Evolutionary conservation across 1,140 invertebrate genomes (phyloP).

Genomic region (Drosophila takahashii): DNA sequence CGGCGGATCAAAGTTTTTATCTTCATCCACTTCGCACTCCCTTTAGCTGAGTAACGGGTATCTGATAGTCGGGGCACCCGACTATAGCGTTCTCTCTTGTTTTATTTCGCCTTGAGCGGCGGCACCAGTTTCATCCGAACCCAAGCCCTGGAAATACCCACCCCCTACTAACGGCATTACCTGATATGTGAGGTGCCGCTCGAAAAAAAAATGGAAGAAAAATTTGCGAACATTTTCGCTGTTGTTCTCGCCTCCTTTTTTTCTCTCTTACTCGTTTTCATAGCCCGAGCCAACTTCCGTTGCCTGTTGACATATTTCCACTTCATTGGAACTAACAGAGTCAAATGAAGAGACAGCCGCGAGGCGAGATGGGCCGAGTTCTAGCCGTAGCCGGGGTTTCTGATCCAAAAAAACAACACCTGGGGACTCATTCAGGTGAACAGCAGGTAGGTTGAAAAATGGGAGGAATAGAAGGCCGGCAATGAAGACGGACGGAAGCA

Average conservation of each 20-base stretch:
- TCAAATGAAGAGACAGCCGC: constrained; percentile 77
- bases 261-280: constrained; percentile 20
- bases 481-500: constrained; percentile 40
- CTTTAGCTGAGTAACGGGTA: too few species aligned
- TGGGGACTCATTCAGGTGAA: constrained; percentile 63
- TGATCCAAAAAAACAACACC: constrained; percentile 25
- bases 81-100: too few species aligned
- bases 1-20: too few species aligned
- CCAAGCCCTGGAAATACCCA: background rate
- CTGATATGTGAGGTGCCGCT: constrained; percentile 65
- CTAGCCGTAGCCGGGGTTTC: background rate
- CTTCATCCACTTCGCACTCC: too few species aligned
- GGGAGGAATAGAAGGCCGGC: constrained; percentile 13
- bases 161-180: constrained; percentile 61
- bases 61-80: too few species aligned
- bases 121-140: constrained; percentile 18
- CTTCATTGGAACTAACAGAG: constrained; percentile 75
- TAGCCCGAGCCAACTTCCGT: constrained; percentile 72
- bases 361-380: constrained; percentile 28
- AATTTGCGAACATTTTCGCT: constrained; percentile 50
- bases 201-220: constrained; percentile 12
- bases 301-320: constrained; percentile 83
- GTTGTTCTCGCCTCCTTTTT: constrained; percentile 14
- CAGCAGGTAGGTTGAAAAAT: constrained; percentile 2
- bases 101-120: constrained; percentile 64